A percentile compares a stretch with the other conserved stretches of the same genome.
phyloP scores from a whole-genome alignment of 2,113 vertebrate genomes.

The Thymallus thymallus region DNA sequence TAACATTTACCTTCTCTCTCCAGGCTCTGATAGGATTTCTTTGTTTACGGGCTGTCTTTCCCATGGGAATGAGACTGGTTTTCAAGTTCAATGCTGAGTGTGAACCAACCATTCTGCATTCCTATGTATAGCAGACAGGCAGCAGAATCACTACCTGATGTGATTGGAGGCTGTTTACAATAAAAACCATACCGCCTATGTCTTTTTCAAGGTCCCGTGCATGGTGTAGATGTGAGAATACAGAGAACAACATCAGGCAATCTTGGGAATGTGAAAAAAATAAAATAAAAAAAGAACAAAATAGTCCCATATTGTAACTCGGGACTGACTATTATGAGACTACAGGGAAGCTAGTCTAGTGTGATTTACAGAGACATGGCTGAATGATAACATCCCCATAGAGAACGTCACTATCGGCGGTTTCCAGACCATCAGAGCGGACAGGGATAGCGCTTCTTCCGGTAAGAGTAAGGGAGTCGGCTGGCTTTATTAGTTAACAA shows the following conservation, averaged over 20 bases:
- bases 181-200: slow-evolving; percentile 28
- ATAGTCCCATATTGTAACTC: slow-evolving; percentile 39
- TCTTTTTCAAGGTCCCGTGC: slow-evolving; percentile 45
- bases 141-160: slow-evolving; percentile 20
- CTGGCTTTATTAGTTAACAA: too few species aligned
- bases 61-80: slow-evolving; percentile 64
- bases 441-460: too few species aligned
- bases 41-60: slow-evolving; percentile 61
- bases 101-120: slow-evolving; percentile 43
- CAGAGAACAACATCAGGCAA: slow-evolving; percentile 43
- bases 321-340: too few species aligned
- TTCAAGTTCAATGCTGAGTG: slow-evolving; percentile 46
- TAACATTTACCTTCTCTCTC: slow-evolving; percentile 63
- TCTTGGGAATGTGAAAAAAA: too few species aligned
- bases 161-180: slow-evolving; percentile 47
- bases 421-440: too few species aligned
- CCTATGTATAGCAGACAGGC: slow-evolving; percentile 31
- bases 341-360: too few species aligned
- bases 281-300: slow-evolving; percentile 52
- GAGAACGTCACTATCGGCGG: too few species aligned
- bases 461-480: too few species aligned
- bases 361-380: too few species aligned
- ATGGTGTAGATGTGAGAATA: slow-evolving; percentile 48
- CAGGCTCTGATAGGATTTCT: slow-evolving; percentile 59
- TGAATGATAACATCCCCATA: too few species aligned